A percentile compares a stretch with the other conserved stretches of the same genome.
phyloP scores from a whole-genome alignment of 2,113 vertebrate genomes.

The Seriola quinqueradiata region DNA sequence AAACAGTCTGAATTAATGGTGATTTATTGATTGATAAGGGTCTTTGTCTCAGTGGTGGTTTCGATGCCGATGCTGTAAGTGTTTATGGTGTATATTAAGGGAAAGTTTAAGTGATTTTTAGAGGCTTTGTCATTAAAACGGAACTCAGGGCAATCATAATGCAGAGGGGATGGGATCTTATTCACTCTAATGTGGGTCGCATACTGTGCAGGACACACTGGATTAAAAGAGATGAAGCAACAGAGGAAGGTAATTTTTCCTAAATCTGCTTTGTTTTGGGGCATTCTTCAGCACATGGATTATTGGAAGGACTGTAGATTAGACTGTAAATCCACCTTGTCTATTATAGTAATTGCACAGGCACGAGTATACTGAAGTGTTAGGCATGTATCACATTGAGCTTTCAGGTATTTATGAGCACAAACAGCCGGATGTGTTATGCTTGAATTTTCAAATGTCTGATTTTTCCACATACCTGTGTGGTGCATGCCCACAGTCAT shows the following conservation, averaged over 20 bases:
- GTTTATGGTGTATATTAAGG: constrained; percentile 1
- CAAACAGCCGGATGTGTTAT: background rate
- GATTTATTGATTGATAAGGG: background rate
- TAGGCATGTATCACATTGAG: background rate
- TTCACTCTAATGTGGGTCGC: constrained; percentile 10
- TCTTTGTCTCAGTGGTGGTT: background rate
- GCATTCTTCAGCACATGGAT: constrained; percentile 22
- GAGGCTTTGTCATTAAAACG: constrained; percentile 30
- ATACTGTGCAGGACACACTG: constrained; percentile 22
- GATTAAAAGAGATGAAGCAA: constrained; percentile 37
- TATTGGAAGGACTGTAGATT: background rate
- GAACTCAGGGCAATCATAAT: constrained; percentile 23
- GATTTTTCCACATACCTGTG: background rate
- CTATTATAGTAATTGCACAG: constrained; percentile 20
- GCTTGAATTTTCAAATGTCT: background rate
- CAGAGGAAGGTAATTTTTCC: constrained; percentile 33
- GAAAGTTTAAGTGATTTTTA: constrained; percentile 12
- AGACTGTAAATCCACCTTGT: background rate
- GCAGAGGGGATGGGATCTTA: constrained; percentile 24
- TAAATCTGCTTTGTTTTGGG: constrained; percentile 41
- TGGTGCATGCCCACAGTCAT: constrained; percentile 3
- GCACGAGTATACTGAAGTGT: background rate
- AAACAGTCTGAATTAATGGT: constrained; percentile 1
- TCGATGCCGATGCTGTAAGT: background rate
- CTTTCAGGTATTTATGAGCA: background rate